phyloP scores from a whole-genome alignment of 2,888 invertebrate genomes.

The Saturnia japonica region DNA sequence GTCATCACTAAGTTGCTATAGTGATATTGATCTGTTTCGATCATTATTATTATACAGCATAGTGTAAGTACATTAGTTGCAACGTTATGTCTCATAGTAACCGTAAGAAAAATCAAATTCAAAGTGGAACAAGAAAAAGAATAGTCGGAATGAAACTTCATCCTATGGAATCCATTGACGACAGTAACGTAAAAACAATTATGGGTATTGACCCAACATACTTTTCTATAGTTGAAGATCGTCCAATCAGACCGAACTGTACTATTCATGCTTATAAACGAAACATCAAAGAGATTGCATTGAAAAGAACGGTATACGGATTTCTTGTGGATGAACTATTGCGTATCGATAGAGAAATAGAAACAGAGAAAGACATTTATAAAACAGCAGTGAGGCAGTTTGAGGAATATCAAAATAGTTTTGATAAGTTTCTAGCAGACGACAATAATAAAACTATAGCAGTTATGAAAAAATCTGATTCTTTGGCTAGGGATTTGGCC shows the following conservation, averaged over 20 bases:
- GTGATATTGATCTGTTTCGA: slow-evolving; percentile 53
- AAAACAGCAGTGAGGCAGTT: slow-evolving; percentile 65
- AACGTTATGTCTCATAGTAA: slow-evolving; percentile 13
- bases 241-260: slow-evolving; percentile 80
- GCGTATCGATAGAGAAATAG: slow-evolving; percentile 67
- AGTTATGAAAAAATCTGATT: slow-evolving; percentile 73
- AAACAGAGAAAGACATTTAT: slow-evolving; percentile 62
- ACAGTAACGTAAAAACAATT: slow-evolving; percentile 71
- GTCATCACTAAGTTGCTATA: slow-evolving; percentile 52
- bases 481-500: slow-evolving; percentile 61
- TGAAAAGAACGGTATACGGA: slow-evolving; percentile 64
- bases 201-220: slow-evolving; percentile 85
- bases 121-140: slow-evolving; percentile 52
- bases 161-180: slow-evolving; percentile 56
- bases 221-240: slow-evolving; percentile 82
- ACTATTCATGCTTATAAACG: slow-evolving; percentile 80
- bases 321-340: slow-evolving; percentile 70
- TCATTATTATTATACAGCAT: slow-evolving; percentile 17
- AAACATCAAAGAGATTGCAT: slow-evolving; percentile 68
- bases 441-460: slow-evolving; percentile 74
- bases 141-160: slow-evolving; percentile 65
- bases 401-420: slow-evolving; percentile 70
- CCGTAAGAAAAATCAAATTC: slow-evolving; percentile 47
- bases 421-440: slow-evolving; percentile 72
- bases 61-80: slow-evolving; percentile 4